Evolutionary conservation across 2,888 invertebrate genomes (phyloP).

Genomic region (Venusia cambrica): DNA sequence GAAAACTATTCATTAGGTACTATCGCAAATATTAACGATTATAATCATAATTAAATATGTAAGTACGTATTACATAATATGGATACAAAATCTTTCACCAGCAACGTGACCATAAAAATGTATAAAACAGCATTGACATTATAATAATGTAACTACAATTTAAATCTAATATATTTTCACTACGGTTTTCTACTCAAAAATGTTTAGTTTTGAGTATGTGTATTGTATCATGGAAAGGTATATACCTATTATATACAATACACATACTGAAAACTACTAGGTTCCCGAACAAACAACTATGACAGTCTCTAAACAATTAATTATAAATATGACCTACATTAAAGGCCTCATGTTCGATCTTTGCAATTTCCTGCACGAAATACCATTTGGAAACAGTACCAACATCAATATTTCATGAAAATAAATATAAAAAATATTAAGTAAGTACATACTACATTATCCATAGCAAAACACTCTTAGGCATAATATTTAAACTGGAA

Average conservation of each 20-base stretch:
- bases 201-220: too few relatives aligned
- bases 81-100: conserved; percentile 66
- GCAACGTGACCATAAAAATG: conserved; percentile 69
- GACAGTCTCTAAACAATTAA: conserved; percentile 36
- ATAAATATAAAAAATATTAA: background rate
- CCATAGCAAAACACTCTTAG: conserved; percentile 13
- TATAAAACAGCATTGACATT: conserved; percentile 63
- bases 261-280: conserved; percentile 29
- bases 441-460: background rate
- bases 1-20: conserved; percentile 64
- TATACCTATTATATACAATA: too few relatives aligned
- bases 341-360: conserved; percentile 33
- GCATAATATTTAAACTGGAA: conserved; percentile 6
- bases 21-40: conserved; percentile 67
- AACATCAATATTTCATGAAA: background rate
- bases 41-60: conserved; percentile 60
- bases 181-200: conserved; percentile 30
- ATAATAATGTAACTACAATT: conserved; percentile 46
- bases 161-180: conserved; percentile 34
- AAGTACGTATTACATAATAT: conserved; percentile 57
- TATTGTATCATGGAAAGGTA: too few relatives aligned
- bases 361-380: conserved; percentile 7
- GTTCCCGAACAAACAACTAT: conserved; percentile 34
- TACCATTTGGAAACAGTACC: conserved; percentile 5
- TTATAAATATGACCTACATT: conserved; percentile 25